These are phyloP conservation scores for Reticulitermes lucifugus DNA, from an alignment of 2,888 invertebrate genomes.

Conservation along the genomic window DNA sequence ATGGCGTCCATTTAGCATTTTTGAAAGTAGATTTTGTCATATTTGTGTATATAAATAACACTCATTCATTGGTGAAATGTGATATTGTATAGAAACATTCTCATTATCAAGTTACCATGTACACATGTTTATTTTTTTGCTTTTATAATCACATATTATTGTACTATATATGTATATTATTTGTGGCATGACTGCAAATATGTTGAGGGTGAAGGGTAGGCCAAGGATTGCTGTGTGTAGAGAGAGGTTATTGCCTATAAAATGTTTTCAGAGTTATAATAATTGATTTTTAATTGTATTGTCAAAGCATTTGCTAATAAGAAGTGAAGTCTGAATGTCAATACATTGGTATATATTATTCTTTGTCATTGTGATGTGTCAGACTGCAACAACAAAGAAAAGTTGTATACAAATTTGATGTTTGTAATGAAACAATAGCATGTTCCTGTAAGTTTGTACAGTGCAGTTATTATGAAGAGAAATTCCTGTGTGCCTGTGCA, in stretches of 20 bases:
- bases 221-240: constrained; percentile 5
- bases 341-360: constrained; percentile 23
- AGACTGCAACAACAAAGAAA: neutral
- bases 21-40: constrained; percentile 44
- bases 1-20: constrained; percentile 42
- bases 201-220: constrained; percentile 26
- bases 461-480: neutral
- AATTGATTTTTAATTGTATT: constrained; percentile 33
- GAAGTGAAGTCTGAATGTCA: constrained; percentile 31
- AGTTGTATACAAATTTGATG: constrained; percentile 11
- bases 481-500: neutral
- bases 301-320: constrained; percentile 18
- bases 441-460: constrained; percentile 42
- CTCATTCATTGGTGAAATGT: constrained; percentile 54
- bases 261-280: constrained; percentile 11
- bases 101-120: constrained; percentile 49
- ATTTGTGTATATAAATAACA: constrained; percentile 45
- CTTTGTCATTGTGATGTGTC: constrained; percentile 32
- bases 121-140: constrained; percentile 44
- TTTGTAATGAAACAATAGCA: constrained; percentile 26
- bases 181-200: constrained; percentile 25
- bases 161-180: constrained; percentile 40
- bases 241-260: neutral
- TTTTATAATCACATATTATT: constrained; percentile 34
- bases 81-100: constrained; percentile 50